Percentiles rank a stretch among this genome's conserved stretches.
Evolutionary conservation across 2,888 invertebrate genomes (phyloP).

Genomic region (Notocelia uddmanniana): DNA sequence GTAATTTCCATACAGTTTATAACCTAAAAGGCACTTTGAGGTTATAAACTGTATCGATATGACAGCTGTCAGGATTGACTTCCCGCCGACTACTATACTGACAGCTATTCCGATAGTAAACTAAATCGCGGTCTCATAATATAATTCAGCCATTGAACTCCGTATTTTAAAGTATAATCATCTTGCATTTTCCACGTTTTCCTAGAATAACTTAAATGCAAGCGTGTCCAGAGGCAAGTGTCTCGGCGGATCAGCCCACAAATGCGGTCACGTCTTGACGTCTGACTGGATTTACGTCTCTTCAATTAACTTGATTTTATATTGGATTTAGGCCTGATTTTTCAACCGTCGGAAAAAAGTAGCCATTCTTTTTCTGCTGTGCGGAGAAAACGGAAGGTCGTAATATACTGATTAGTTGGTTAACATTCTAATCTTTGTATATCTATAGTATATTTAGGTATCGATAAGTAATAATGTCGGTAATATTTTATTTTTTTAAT

Average conservation of each 20-base stretch:
- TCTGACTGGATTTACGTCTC: slow-evolving; percentile 22
- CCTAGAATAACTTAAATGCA: neutral
- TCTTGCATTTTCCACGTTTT: neutral
- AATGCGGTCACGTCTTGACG: slow-evolving; percentile 8
- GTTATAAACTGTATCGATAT: too few relatives aligned
- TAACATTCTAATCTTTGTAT: too few relatives aligned
- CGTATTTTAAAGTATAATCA: neutral
- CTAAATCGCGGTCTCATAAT: too few relatives aligned
- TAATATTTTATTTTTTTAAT: too few relatives aligned
- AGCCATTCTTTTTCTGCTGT: neutral
- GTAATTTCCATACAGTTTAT: too few relatives aligned
- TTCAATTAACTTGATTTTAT: slow-evolving; percentile 36
- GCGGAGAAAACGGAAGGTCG: neutral
- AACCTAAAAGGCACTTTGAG: too few relatives aligned
- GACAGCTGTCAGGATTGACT: too few relatives aligned
- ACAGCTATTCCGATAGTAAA: too few relatives aligned
- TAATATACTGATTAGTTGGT: neutral
- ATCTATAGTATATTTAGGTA: too few relatives aligned
- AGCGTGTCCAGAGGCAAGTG: slow-evolving; percentile 9
- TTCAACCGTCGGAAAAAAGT: neutral
- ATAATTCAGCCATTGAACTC: neutral
- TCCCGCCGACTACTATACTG: too few relatives aligned
- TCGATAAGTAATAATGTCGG: too few relatives aligned
- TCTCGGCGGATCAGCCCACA: slow-evolving; percentile 16
- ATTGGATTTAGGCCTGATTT: slow-evolving; percentile 13